Percentiles rank a stretch among this genome's conserved stretches.
Evolutionary conservation across 2,888 invertebrate species (phyloP).

Genomic region (Plusia festucae): DNA sequence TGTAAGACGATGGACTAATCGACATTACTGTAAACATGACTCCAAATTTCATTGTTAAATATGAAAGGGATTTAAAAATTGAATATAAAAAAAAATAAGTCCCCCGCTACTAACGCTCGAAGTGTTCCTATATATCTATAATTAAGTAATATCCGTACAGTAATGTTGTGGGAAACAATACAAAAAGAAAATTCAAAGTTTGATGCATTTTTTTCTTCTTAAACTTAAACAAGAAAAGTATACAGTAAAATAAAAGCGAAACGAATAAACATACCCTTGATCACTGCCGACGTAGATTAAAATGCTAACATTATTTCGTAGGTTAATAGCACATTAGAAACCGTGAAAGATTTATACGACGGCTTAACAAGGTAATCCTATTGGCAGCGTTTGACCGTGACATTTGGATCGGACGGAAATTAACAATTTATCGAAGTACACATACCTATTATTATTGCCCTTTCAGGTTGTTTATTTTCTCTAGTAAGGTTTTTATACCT

Average conservation of each 20-base stretch:
- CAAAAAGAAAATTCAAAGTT: too few relatives aligned
- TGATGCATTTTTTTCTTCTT: too few relatives aligned
- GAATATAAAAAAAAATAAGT: too few relatives aligned
- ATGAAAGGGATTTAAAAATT: too few relatives aligned
- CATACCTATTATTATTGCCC: background rate
- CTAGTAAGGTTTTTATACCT: background rate
- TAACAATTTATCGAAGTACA: background rate
- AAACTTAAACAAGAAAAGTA: too few relatives aligned
- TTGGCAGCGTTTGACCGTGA: background rate
- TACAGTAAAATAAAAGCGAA: background rate
- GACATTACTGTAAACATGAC: background rate
- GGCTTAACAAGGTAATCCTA: background rate
- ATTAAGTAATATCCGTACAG: too few relatives aligned
- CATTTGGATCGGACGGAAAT: conserved; percentile 4
- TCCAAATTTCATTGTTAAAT: too few relatives aligned
- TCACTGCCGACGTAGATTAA: background rate
- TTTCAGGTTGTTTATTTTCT: background rate
- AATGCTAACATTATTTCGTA: background rate
- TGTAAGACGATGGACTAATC: background rate
- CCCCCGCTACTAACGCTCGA: too few relatives aligned
- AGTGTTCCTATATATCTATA: too few relatives aligned
- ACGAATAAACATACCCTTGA: background rate
- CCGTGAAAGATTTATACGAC: background rate
- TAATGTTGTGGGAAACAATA: too few relatives aligned
- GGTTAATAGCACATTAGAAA: background rate